Conservation (phyloP, 2,113 vertebrate genomes). For the Scomber scombrus region DNA sequence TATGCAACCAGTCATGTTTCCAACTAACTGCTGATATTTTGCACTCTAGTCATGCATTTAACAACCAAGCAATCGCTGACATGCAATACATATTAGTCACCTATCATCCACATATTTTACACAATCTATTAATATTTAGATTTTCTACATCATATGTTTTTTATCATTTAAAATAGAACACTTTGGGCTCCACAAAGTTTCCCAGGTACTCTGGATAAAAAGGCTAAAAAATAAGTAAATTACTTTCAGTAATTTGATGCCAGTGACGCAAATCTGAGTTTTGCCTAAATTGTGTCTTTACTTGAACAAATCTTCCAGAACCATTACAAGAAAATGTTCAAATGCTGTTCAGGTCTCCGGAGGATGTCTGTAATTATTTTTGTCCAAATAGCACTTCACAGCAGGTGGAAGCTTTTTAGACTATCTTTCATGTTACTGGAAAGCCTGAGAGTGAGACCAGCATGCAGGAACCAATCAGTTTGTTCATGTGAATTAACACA, state of each 20-base stretch:
- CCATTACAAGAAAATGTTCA: conserved; percentile 10
- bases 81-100: no score
- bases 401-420: conserved; percentile 67
- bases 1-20: background rate
- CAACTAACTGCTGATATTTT: background rate
- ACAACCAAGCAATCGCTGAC: background rate
- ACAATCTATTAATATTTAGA: no score
- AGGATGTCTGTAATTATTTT: conserved; percentile 41
- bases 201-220: no score
- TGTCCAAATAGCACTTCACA: conserved; percentile 26
- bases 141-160: no score
- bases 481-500: conserved; percentile 14
- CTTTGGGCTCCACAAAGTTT: no score
- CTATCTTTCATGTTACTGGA: background rate
- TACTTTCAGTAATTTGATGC: no score
- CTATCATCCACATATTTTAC: no score
- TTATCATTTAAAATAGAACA: no score
- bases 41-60: no score
- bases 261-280: no score
- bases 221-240: no score
- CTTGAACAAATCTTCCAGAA: background rate
- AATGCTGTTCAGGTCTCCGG: conserved; percentile 19
- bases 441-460: conserved; percentile 14
- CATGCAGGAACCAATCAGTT: conserved; percentile 9
- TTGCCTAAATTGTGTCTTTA: no score